Evolutionary conservation across 2,113 vertebrate genomes (phyloP).

Genomic region (Microtus richardsoni): DNA sequence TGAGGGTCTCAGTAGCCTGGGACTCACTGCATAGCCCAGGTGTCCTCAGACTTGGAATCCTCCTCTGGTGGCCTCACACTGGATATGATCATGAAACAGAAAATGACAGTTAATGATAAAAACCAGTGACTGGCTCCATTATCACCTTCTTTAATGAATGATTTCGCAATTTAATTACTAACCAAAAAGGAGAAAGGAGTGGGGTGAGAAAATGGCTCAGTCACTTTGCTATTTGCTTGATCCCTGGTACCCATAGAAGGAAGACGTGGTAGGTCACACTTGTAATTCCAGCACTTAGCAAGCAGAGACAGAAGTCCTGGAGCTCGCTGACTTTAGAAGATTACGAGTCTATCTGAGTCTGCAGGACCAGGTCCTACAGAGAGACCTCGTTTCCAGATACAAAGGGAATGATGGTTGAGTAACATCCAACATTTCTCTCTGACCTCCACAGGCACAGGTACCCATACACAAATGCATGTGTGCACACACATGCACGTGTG

Average conservation of each 20-base stretch:
- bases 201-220: neutral
- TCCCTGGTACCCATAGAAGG: no score
- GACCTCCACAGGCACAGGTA: neutral
- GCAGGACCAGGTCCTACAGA: neutral
- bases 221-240: neutral
- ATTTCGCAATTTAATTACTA: neutral
- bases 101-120: neutral
- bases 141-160: neutral
- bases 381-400: neutral
- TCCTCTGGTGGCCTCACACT: neutral
- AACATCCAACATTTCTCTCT: no score
- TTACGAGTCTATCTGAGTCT: neutral
- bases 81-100: neutral
- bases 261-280: neutral
- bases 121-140: neutral
- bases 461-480: neutral
- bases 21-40: neutral
- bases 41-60: neutral
- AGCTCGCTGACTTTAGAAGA: neutral
- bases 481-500: fast-evolving
- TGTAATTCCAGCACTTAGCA: neutral
- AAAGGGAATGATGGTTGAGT: neutral
- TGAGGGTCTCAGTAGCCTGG: neutral
- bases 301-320: no score
- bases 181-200: neutral